Conservation (phyloP, 2,113 vertebrate species). For the Neolamprologus falcicula region DNA sequence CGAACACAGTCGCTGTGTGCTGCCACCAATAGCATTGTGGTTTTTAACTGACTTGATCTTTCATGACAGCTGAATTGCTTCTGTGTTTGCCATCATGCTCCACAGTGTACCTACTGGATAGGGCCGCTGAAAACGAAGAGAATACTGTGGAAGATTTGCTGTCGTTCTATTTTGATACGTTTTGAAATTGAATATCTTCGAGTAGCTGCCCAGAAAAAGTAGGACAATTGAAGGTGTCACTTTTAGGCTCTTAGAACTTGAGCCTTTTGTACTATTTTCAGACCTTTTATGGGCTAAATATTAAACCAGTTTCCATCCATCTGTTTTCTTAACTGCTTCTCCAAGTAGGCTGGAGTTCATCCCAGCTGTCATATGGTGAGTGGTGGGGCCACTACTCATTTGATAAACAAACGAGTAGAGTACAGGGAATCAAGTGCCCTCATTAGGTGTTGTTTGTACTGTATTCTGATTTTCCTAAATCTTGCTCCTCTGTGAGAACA, state of each 20-base stretch:
- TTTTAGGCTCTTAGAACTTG: background rate
- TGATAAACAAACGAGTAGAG: background rate
- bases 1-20: background rate
- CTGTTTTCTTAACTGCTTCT: background rate
- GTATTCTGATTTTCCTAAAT: background rate
- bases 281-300: background rate
- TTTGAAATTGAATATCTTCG: background rate
- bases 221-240: background rate
- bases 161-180: background rate
- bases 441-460: background rate
- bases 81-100: background rate
- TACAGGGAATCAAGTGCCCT: background rate
- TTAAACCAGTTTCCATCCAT: background rate
- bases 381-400: background rate
- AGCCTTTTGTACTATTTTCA: background rate
- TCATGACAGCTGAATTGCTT: background rate
- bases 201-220: background rate
- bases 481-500: background rate
- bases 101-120: background rate
- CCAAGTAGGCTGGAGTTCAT: background rate
- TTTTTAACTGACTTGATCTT: conserved; percentile 7
- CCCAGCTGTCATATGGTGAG: background rate
- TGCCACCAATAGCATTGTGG: background rate
- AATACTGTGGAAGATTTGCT: background rate
- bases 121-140: background rate